Conservation (phyloP, 2,797 vertebrate genomes). For the Mus minutoides region DNA sequence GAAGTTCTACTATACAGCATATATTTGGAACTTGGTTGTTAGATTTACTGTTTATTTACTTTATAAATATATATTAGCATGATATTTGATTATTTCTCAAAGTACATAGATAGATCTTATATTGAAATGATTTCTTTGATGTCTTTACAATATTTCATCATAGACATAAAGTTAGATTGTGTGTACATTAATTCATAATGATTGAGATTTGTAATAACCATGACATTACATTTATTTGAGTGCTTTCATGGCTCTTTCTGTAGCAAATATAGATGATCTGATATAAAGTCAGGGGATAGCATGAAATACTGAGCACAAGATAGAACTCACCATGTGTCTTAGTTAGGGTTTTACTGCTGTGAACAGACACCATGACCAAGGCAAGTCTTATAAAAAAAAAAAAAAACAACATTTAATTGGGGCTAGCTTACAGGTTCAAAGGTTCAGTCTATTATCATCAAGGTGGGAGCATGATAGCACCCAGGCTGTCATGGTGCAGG, state of each 20-base stretch:
- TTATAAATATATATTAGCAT: slow-evolving; percentile 32
- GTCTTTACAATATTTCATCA: slow-evolving; percentile 39
- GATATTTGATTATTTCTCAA: slow-evolving; percentile 36
- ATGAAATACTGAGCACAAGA: not conserved
- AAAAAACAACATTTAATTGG: no score
- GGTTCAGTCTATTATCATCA: no score
- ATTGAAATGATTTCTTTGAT: slow-evolving; percentile 38
- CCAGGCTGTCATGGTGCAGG: no score
- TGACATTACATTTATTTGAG: slow-evolving; percentile 1
- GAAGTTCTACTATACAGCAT: not conserved
- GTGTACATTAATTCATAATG: slow-evolving; percentile 46
- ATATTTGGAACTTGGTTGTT: slow-evolving; percentile 24
- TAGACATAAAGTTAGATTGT: slow-evolving; percentile 9
- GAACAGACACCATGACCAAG: no score
- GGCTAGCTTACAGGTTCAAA: no score
- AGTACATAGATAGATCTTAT: slow-evolving; percentile 56
- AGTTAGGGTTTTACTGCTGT: no score
- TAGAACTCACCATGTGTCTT: not conserved
- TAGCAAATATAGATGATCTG: not conserved
- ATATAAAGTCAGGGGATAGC: slow-evolving; percentile 34
- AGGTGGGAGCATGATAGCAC: no score
- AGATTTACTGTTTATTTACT: not conserved
- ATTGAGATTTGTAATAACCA: not conserved
- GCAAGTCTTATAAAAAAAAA: no score
- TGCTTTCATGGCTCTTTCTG: slow-evolving; percentile 18